Base-by-base conservation (phyloP, 2,797 vertebrate species). In the Bryconaethiops microstoma region DNA sequence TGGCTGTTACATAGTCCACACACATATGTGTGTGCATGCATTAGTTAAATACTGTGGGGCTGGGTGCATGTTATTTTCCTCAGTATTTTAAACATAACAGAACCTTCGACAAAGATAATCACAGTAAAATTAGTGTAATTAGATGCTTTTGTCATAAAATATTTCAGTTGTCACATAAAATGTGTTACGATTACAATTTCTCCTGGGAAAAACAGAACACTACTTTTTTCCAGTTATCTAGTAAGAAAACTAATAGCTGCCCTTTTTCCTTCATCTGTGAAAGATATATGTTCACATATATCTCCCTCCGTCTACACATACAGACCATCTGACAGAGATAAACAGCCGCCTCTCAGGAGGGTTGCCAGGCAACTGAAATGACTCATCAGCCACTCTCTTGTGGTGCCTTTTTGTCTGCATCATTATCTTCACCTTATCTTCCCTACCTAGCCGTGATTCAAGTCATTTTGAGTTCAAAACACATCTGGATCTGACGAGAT, bases 341-440 rank as follows among this genome's bases (percentile, higher is more conserved):
- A 82, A 80, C 63, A 79, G 73, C 79, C 50, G 71, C 65, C 67
- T 78, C 75, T 67, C 52, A 48, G 55, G 16, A 48, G 17, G 63
- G 82, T 85, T 86, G 76, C 84, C 23, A 70, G 76, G 59, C 80
- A 79, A 78, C 76, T 42, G 14, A 52, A 81, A 80, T 78, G 71
- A 82, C 81, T 81, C 70, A 79, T 80, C 55, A 73, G n/a, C 50
- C 35, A 63, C 82, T 39, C 55, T 86, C 75, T 23, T 74, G 71
- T 74, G 70, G 62, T 73, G 29, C 67, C 59, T 68, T 75, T 50
- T 86, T 71, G 68, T 55, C 63, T 69, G 69, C 79, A 83, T 79
- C 69, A n/a, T 59, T 76, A 35, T 35, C 35, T 74, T 57, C 52
- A 59, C 45, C 57, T 77, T 79, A 79, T 82, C 82, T 65, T 2